Evolutionary conservation across 2,113 vertebrate species (phyloP).

Genomic region (Pandion haliaetus): DNA sequence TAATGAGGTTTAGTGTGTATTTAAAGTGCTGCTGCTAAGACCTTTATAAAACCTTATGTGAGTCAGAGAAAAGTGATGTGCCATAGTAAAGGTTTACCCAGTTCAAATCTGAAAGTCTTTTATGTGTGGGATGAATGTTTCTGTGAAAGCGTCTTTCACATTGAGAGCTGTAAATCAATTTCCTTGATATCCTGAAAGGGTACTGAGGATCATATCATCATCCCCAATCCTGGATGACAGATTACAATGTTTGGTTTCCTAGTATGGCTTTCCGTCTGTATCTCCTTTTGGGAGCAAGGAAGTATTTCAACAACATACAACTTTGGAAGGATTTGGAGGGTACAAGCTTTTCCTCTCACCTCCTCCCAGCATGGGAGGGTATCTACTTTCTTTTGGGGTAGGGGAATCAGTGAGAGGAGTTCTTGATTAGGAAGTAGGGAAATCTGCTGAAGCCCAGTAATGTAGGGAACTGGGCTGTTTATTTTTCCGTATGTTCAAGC

Average conservation of each 20-base stretch:
- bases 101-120: not conserved
- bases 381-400: not conserved
- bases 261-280: not conserved
- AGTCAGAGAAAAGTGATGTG: not conserved
- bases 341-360: not conserved
- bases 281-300: not conserved
- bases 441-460: not conserved
- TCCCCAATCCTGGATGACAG: not conserved
- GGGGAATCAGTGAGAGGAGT: not conserved
- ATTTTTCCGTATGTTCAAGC: not conserved
- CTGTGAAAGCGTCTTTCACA: not conserved
- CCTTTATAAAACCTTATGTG: not conserved
- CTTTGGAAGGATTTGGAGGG: not conserved
- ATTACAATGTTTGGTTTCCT: not conserved
- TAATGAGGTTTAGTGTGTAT: not conserved
- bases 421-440: not conserved
- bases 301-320: not conserved
- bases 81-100: not conserved
- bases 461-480: not conserved
- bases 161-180: not conserved
- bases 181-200: not conserved
- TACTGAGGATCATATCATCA: not conserved
- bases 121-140: not conserved
- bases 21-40: not conserved
- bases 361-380: not conserved